A percentile compares a stretch with the other conserved stretches of the same genome.
Evolutionary conservation across 1,140 invertebrate genomes (phyloP).

Genomic region (Diachasmimorpha longicaudata): DNA sequence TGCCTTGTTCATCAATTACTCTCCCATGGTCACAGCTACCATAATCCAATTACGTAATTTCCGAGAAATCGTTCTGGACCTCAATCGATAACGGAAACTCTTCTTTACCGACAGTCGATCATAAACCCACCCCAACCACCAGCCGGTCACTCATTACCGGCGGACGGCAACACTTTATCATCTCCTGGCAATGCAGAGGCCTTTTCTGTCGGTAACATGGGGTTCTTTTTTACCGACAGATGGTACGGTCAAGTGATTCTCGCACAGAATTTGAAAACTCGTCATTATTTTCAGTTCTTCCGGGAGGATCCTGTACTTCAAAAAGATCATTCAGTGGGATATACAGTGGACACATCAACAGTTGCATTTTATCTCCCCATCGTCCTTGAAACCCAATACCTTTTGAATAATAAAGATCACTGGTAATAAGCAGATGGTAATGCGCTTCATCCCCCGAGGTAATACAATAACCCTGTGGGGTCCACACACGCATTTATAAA

Average conservation of each 20-base stretch:
- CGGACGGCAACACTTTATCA: too few species aligned
- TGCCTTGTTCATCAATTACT: neutral
- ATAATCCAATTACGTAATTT: neutral
- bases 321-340: neutral
- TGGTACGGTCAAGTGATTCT: too few species aligned
- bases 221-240: too few species aligned
- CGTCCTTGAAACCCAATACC: neutral
- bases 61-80: neutral
- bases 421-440: conserved; percentile 57
- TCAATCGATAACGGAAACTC: neutral
- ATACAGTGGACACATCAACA: neutral
- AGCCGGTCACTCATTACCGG: too few species aligned
- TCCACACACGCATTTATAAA: conserved; percentile 38
- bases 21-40: neutral
- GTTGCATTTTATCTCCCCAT: neutral
- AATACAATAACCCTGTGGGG: conserved; percentile 37
- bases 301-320: too few species aligned
- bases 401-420: conserved; percentile 41
- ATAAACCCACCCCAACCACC: too few species aligned
- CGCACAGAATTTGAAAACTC: too few species aligned
- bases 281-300: too few species aligned
- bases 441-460: conserved; percentile 35
- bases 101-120: too few species aligned
- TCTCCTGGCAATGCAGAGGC: too few species aligned
- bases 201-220: too few species aligned